Evolutionary conservation across 2,888 invertebrate species (phyloP).

Genomic region (Acleris literana): DNA sequence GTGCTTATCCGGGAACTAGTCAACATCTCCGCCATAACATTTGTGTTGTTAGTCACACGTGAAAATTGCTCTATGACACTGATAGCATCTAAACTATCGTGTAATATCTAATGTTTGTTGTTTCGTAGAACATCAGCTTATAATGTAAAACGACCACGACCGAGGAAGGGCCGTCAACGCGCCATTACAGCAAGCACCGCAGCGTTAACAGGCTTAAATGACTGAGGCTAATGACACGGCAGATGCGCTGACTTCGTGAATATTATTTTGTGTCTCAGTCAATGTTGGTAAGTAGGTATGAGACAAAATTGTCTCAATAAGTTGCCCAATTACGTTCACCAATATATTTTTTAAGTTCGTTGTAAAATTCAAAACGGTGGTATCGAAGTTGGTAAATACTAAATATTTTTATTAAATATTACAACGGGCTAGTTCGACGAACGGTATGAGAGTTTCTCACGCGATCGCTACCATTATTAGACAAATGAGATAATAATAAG

Average conservation of each 20-base stretch:
- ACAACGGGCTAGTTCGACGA: background rate
- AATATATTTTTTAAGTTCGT: too few relatives aligned
- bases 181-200: constrained; percentile 67
- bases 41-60: constrained; percentile 26
- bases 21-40: constrained; percentile 12
- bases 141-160: constrained; percentile 68
- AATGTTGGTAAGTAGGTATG: background rate
- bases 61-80: constrained; percentile 29
- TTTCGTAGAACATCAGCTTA: constrained; percentile 52
- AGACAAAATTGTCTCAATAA: background rate
- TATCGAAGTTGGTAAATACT: background rate
- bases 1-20: constrained; percentile 8
- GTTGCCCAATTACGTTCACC: too few relatives aligned
- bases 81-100: constrained; percentile 44
- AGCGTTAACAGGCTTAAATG: constrained; percentile 78
- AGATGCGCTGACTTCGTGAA: constrained; percentile 75
- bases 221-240: constrained; percentile 77
- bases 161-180: constrained; percentile 66
- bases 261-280: constrained; percentile 55
- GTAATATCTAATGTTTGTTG: constrained; percentile 46
- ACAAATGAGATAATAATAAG: constrained; percentile 25
- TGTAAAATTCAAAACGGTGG: too few relatives aligned
- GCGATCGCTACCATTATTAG: constrained; percentile 4
- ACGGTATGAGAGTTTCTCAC: constrained; percentile 18
- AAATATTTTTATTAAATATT: background rate